A percentile compares a stretch with the other conserved stretches of the same genome.
These are phyloP conservation scores for Albula goreensis DNA, from an alignment of 2,113 vertebrate genomes.

Conservation along the genomic window DNA sequence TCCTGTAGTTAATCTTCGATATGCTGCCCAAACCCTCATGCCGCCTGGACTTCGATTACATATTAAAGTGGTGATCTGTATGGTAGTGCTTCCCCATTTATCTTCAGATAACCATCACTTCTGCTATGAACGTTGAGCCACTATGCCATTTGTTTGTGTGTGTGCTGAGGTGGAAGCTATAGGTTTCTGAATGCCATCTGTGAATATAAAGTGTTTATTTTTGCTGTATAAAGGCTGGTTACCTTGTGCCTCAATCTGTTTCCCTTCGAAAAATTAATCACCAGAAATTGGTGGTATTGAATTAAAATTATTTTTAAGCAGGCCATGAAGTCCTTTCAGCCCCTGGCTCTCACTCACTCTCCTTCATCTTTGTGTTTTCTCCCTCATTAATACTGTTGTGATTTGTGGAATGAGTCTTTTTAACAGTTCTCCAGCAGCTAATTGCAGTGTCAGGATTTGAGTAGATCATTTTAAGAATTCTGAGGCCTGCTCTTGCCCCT, in stretches of 20 bases:
- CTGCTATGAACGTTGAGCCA: neutral
- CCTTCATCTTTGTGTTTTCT: neutral
- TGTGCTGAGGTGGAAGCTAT: neutral
- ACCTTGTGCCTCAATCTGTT: no score
- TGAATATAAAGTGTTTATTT: no score
- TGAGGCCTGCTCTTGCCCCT: neutral
- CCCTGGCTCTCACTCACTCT: neutral
- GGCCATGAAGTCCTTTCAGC: neutral
- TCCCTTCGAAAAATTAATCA: neutral
- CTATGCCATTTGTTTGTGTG: neutral
- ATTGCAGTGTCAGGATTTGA: slow-evolving; percentile 6
- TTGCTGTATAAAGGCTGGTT: no score
- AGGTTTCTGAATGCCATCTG: neutral
- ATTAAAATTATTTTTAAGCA: neutral
- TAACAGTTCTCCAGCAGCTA: slow-evolving; percentile 7
- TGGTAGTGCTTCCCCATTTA: neutral
- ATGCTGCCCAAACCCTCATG: neutral
- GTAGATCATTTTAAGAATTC: slow-evolving; percentile 1
- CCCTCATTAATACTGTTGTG: slow-evolving; percentile 12
- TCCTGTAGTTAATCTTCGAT: no score
- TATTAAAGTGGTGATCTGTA: neutral
- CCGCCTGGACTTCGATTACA: neutral
- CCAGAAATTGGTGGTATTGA: neutral
- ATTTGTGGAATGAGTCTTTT: slow-evolving; percentile 10
- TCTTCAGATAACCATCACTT: neutral